Evolutionary conservation across 2,113 vertebrate genomes (phyloP).

Genomic region (Gobius niger): DNA sequence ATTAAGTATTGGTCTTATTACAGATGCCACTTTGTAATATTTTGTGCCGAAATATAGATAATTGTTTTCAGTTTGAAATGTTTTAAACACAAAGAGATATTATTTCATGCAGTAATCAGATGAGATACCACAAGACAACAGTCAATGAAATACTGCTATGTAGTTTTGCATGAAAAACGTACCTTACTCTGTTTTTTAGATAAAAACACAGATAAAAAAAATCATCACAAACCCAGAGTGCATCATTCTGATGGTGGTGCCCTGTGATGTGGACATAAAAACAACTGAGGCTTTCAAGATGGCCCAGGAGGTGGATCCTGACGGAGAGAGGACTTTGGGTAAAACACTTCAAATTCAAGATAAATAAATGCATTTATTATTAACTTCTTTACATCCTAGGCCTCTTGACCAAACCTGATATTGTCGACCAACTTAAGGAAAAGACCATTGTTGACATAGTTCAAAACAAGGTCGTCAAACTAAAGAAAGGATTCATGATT

Average conservation of each 20-base stretch:
- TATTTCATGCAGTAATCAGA: too few species aligned
- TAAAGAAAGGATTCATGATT: conserved; percentile 90
- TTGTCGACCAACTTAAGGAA: conserved; percentile 86
- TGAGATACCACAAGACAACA: not conserved
- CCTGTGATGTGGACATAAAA: conserved; percentile 88
- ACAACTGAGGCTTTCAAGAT: conserved; percentile 91
- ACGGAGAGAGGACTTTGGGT: conserved; percentile 87
- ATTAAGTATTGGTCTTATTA: too few species aligned
- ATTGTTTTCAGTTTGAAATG: too few species aligned
- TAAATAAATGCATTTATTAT: not conserved
- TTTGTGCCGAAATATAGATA: too few species aligned
- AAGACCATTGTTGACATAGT: conserved; percentile 72
- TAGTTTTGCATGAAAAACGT: not conserved
- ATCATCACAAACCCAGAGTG: conserved; percentile 84
- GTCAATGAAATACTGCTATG: not conserved
- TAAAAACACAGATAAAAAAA: conserved; percentile 79
- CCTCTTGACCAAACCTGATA: conserved; percentile 89
- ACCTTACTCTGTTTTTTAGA: conserved; percentile 67
- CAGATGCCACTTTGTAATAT: too few species aligned
- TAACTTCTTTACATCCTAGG: conserved; percentile 63
- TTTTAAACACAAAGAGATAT: too few species aligned
- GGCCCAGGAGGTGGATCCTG: conserved; percentile 86
- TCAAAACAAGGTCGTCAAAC: conserved; percentile 75
- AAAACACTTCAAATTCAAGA: not conserved
- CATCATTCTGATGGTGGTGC: conserved; percentile 86